Base-by-base conservation (phyloP, 2,113 vertebrate species). In the Calidris pygmaea region DNA sequence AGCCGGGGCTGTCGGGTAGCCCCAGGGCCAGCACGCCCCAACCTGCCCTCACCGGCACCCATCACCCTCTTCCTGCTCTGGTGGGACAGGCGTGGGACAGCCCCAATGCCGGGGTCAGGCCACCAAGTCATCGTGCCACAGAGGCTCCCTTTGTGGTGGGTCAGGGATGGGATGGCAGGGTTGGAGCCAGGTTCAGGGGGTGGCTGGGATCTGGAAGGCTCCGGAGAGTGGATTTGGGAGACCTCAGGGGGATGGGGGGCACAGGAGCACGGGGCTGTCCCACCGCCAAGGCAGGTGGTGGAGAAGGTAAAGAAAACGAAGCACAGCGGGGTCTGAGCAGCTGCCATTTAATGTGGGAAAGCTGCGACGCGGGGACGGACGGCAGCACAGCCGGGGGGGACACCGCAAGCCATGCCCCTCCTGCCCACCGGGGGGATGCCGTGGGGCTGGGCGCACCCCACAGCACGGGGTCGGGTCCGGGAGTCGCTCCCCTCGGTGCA, bases 341-440 rank as follows among this genome's bases (percentile, higher is more conserved):
- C 91, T 89, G 91, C 89, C 37, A 0, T 97, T 97, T 96, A 97
- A 97, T 97, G 72, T 8, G 26, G 80, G 84, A 63, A 71, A 85
- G 65, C 89, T 67, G 87, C 6, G 2, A 23, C 1, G 2, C 1
- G 1, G 48, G 30, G 10, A 47, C 1, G 2, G 66, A 29, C 0
- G 14, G 70, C 32, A 30, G 71, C 82, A 37, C 34, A 19, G 41
- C 30, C 1, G 13, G 34, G 24, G 24, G 14, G 11, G 15, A 4
- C 27, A 62, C 21, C 2, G 0, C 3, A 4, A 87, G n/a, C 47
- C 50, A 23, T 27, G 47, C 17, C 60, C 9, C 13, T 71, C 47
- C 62, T 10, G 12, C 17, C 15, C 9, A 1, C 27, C 23, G 3
- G 0, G 24, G 24, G 26, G 12, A 14, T 71, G 63, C 52, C 29